phyloP scores from a whole-genome alignment of 2,888 invertebrate species.

The Diarsia rubi region DNA sequence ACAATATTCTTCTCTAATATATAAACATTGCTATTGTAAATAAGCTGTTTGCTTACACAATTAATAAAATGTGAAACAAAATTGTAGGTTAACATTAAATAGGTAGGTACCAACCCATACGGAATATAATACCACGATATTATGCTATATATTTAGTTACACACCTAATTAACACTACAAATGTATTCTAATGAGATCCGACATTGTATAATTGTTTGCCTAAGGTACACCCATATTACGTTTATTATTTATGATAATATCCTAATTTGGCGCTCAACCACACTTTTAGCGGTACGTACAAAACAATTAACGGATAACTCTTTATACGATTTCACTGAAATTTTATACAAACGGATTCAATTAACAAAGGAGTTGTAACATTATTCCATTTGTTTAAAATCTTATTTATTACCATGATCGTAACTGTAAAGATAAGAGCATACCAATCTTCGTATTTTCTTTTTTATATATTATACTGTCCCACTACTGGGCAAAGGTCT shows the following conservation, averaged over 20 bases:
- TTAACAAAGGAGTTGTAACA: neutral
- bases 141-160: conserved; percentile 25
- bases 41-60: conserved; percentile 9
- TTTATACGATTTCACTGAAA: conserved; percentile 6
- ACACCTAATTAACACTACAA: conserved; percentile 11
- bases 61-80: neutral
- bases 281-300: conserved; percentile 1
- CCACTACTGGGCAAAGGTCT: too few relatives aligned
- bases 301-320: conserved; percentile 17
- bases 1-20: neutral
- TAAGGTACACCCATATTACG: conserved; percentile 13
- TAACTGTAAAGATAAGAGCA: neutral
- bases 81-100: neutral
- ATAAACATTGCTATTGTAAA: conserved; percentile 1
- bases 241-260: conserved; percentile 32
- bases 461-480: too few relatives aligned
- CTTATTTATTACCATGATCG: neutral
- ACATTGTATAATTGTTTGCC: conserved; percentile 38
- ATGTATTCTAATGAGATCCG: conserved; percentile 32
- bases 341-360: neutral
- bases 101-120: neutral
- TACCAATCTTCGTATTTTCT: neutral
- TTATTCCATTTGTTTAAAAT: neutral
- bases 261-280: conserved; percentile 12
- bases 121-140: conserved; percentile 2